Evolutionary conservation across 2,888 invertebrate species (phyloP).

Genomic region (Macrosoma leucophasiata): DNA sequence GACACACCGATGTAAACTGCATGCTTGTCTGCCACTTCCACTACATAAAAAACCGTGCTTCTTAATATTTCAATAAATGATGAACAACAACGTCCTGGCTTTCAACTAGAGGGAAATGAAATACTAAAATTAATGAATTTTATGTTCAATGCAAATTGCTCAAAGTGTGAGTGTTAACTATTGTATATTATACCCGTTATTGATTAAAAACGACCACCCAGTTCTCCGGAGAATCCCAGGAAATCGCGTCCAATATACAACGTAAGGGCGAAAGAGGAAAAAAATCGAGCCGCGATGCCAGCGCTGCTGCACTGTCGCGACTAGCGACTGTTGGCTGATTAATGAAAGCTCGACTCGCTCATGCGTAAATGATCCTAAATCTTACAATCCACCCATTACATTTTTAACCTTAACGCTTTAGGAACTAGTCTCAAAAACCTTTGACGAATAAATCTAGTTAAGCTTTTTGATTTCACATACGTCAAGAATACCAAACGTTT

Average conservation of each 20-base stretch:
- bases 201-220: conserved; percentile 58
- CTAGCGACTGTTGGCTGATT: conserved; percentile 71
- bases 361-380: conserved; percentile 49
- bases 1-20: too few species aligned
- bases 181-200: conserved; percentile 24
- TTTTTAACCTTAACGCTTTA: conserved; percentile 7
- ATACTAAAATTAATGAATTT: too few species aligned
- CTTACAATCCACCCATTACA: conserved; percentile 5
- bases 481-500: conserved; percentile 69
- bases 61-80: too few species aligned
- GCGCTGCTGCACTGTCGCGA: conserved; percentile 70
- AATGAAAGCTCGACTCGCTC: conserved; percentile 66
- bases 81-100: too few species aligned
- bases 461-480: conserved; percentile 18
- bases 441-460: conserved; percentile 17
- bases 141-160: too few species aligned
- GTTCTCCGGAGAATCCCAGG: conserved; percentile 60
- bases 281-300: conserved; percentile 68
- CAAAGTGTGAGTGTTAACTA: too few species aligned
- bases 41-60: too few species aligned
- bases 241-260: conserved; percentile 72
- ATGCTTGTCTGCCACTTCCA: too few species aligned
- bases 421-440: conserved; percentile 17
- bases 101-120: too few species aligned
- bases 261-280: conserved; percentile 71